These are phyloP conservation scores for Pristionchus japonicus DNA, from an alignment of 2,888 invertebrate species.

Conservation along the genomic window DNA sequence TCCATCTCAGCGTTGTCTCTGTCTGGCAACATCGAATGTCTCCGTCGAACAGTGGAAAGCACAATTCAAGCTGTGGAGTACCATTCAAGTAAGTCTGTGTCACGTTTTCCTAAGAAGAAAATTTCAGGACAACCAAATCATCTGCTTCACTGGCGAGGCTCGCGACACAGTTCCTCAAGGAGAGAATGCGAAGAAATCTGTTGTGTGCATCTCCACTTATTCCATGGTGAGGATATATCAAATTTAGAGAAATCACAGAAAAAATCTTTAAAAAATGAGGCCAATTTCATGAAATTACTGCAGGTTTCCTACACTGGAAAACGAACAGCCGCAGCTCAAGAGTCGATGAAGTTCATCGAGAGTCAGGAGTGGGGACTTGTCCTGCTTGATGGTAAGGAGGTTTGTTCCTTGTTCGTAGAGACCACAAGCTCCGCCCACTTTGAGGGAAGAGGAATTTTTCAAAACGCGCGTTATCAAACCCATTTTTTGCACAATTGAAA, in stretches of 20 bases:
- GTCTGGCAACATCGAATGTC: conserved; percentile 95
- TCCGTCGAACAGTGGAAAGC: conserved; percentile 99
- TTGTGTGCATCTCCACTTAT: conserved; percentile 85
- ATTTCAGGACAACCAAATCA: conserved; percentile 89
- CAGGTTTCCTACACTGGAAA: conserved; percentile 92
- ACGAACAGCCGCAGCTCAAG: conserved; percentile 97
- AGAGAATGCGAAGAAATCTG: conserved; percentile 82
- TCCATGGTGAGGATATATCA: conserved; percentile 90
- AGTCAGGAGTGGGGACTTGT: conserved; percentile 99
- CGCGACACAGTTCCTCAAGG: conserved; percentile 66
- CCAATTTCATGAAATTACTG: neutral
- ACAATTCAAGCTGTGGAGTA: conserved; percentile 79
- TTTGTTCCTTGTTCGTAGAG: too few relatives aligned
- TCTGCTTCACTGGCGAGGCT: conserved; percentile 88
- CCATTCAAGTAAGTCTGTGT: conserved; percentile 53
- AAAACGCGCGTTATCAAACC: too few relatives aligned
- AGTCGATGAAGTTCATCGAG: conserved; percentile 98
- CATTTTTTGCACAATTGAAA: too few relatives aligned
- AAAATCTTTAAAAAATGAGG: neutral
- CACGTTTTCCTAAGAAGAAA: too few relatives aligned
- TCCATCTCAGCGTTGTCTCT: conserved; percentile 83
- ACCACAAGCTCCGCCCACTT: too few relatives aligned
- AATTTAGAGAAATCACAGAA: too few relatives aligned
- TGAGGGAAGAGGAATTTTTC: too few relatives aligned
- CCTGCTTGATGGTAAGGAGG: conserved; percentile 84